These are phyloP conservation scores for Chunga burmeisteri DNA, from an alignment of 2,113 vertebrate species.

Conservation along the genomic window DNA sequence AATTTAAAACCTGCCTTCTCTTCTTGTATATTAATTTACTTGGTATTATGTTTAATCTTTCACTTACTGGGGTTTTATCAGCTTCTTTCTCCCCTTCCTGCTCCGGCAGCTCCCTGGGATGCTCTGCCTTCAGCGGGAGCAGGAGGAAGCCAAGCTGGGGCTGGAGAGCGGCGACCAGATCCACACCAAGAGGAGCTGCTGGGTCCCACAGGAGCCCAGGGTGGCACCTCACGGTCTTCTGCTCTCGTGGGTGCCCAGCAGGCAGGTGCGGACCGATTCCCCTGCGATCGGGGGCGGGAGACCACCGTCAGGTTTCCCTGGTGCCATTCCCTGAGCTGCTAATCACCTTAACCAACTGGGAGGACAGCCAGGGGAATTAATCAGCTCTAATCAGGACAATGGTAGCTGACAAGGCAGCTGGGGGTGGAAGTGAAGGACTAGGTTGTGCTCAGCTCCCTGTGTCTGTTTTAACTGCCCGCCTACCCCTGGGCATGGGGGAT, in stretches of 20 bases:
- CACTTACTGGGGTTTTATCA: neutral
- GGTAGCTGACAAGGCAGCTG: neutral
- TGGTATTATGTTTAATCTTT: slow-evolving; percentile 38
- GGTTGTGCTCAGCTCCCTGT: neutral
- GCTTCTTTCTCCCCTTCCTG: neutral
- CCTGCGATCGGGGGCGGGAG: fast-evolving
- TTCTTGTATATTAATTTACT: slow-evolving; percentile 34
- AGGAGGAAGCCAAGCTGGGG: neutral
- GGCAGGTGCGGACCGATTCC: fast-evolving
- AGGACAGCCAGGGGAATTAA: neutral
- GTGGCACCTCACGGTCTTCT: neutral
- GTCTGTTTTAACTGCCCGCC: neutral
- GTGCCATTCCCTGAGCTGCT: neutral
- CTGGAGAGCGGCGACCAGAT: neutral
- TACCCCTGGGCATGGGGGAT: neutral
- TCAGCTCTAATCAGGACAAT: neutral
- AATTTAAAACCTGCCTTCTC: slow-evolving; percentile 27
- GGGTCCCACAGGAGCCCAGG: neutral
- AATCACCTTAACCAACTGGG: neutral
- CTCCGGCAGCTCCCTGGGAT: neutral
- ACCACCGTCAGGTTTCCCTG: neutral
- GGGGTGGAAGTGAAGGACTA: neutral
- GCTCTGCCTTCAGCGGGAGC: neutral
- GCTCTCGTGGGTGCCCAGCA: neutral
- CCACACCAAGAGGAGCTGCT: neutral